Evolutionary conservation across 2,797 vertebrate species (phyloP).

Genomic region (Syngnathus rostellatus): DNA sequence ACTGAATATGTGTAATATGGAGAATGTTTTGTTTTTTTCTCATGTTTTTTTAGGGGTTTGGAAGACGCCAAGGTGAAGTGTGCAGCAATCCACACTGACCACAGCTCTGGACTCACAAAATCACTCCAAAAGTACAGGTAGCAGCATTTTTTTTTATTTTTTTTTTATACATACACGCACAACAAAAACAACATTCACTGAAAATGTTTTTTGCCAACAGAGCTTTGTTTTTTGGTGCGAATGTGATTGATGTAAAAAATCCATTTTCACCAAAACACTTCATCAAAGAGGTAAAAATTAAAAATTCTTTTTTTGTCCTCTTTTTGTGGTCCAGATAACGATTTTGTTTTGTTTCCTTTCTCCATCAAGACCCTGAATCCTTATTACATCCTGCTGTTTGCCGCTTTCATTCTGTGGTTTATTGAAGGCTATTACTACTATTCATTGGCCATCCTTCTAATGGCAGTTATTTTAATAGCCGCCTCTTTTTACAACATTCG

Average conservation of each 20-base stretch:
- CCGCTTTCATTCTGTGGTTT: constrained; percentile 83
- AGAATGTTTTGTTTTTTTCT: too few relatives aligned
- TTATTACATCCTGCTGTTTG: constrained; percentile 98
- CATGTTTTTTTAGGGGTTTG: constrained; percentile 73
- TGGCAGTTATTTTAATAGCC: constrained; percentile 77
- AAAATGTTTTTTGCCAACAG: constrained; percentile 51
- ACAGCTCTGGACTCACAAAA: constrained; percentile 78
- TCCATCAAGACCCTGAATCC: constrained; percentile 86
- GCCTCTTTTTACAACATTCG: constrained; percentile 93
- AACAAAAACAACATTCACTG: neutral
- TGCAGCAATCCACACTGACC: constrained; percentile 74
- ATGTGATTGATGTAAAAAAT: constrained; percentile 88
- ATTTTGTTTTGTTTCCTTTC: constrained; percentile 6
- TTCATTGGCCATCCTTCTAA: constrained; percentile 72
- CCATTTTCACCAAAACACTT: constrained; percentile 89
- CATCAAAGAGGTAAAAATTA: constrained; percentile 77
- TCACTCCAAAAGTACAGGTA: constrained; percentile 82
- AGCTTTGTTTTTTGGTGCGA: constrained; percentile 84
- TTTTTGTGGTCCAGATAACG: too few relatives aligned
- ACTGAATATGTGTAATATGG: neutral
- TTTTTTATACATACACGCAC: neutral
- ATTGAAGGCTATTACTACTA: constrained; percentile 90
- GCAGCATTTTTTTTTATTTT: neutral
- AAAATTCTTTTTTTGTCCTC: neutral
- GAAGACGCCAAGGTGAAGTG: constrained; percentile 78